Conservation (phyloP, 1,140 invertebrate genomes). For the Drosophila albomicans region DNA sequence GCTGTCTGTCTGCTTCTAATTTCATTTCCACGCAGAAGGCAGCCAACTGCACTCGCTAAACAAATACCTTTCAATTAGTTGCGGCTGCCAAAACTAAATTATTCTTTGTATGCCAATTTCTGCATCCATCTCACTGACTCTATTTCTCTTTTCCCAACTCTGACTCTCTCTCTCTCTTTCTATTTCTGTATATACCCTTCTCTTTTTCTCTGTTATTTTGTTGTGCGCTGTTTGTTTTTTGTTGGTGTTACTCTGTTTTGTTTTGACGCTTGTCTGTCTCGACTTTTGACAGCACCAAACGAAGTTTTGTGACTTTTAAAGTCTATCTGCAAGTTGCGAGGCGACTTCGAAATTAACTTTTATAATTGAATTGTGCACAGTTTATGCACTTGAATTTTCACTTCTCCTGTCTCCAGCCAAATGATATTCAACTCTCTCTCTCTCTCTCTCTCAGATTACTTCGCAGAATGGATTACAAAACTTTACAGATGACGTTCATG, state of each 20-base stretch:
- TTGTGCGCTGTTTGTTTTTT: conserved; percentile 6
- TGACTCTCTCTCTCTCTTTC: conserved; percentile 13
- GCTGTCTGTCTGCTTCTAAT: conserved; percentile 40
- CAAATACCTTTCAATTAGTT: conserved; percentile 69
- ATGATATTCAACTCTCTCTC: conserved; percentile 23
- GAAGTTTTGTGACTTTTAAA: conserved; percentile 53
- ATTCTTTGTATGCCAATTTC: conserved; percentile 51
- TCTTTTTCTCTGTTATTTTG: conserved; percentile 2
- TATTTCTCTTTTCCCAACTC: background rate
- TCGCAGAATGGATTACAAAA: conserved; percentile 7
- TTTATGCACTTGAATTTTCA: conserved; percentile 45
- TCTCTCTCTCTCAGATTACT: conserved; percentile 30
- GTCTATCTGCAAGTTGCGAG: conserved; percentile 44
- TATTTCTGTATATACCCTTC: background rate
- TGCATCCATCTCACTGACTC: conserved; percentile 16
- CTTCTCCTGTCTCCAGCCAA: conserved; percentile 9
- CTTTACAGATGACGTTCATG: conserved; percentile 2
- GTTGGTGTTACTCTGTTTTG: conserved; percentile 9
- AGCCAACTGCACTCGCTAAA: conserved; percentile 55
- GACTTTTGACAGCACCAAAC: conserved; percentile 46
- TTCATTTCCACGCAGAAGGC: conserved; percentile 46
- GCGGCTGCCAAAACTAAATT: conserved; percentile 64
- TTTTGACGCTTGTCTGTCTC: conserved; percentile 41
- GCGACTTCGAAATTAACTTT: conserved; percentile 50
- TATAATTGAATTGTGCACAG: conserved; percentile 55